Evolutionary conservation across 2,797 vertebrate genomes (phyloP).

Genomic region (Takifugu ocellatus): DNA sequence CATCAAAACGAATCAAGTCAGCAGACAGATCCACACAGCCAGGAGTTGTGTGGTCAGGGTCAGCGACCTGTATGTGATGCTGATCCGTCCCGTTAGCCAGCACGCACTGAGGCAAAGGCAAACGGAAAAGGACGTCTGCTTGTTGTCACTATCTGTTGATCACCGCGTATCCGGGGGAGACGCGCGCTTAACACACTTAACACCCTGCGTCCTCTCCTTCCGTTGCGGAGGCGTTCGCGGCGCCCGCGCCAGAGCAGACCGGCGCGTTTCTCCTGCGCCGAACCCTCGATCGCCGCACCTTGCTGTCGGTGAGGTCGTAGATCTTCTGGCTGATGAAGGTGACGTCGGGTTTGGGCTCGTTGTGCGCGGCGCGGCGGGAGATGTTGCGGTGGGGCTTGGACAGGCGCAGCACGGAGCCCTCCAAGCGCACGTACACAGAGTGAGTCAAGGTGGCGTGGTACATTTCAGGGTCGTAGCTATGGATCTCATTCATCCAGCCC

Average conservation of each 20-base stretch:
- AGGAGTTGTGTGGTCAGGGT: constrained; percentile 28
- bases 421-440: constrained; percentile 91
- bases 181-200: constrained; percentile 7
- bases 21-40: background rate
- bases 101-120: constrained; percentile 42
- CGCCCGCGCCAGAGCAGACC: background rate
- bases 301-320: constrained; percentile 92
- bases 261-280: too few relatives aligned
- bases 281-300: constrained; percentile 71
- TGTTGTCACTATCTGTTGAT: constrained; percentile 42
- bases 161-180: constrained; percentile 4
- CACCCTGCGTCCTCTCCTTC: background rate
- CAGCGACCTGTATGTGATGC: constrained; percentile 34
- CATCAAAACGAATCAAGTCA: too few relatives aligned
- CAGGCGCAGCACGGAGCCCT: constrained; percentile 89
- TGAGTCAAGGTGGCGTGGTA: constrained; percentile 97
- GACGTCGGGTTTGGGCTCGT: constrained; percentile 90
- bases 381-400: constrained; percentile 96
- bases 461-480: constrained; percentile 93
- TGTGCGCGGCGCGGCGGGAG: constrained; percentile 91
- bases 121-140: constrained; percentile 50
- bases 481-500: constrained; percentile 99
- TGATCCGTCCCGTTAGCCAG: constrained; percentile 37
- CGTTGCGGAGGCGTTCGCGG: background rate
- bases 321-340: constrained; percentile 97